phyloP scores from a whole-genome alignment of 2,888 invertebrate species.

The Empis stercorea region DNA sequence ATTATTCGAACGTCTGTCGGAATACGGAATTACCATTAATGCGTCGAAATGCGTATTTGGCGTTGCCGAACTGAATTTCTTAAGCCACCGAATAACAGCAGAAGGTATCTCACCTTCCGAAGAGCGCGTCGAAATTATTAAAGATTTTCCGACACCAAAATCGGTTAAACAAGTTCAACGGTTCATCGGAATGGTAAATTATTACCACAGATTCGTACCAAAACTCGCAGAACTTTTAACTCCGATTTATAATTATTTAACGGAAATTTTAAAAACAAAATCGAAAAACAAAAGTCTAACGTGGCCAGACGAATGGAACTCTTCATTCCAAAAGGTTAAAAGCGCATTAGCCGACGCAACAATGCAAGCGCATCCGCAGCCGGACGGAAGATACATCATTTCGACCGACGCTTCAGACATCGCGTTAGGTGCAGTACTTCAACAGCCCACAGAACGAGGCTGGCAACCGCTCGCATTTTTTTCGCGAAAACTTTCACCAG shows the following conservation, averaged over 20 bases:
- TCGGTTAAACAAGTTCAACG: background rate
- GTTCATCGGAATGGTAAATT: background rate
- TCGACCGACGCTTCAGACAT: background rate
- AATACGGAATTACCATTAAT: background rate
- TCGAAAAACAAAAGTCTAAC: background rate
- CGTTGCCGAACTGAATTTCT: background rate
- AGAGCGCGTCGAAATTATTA: background rate
- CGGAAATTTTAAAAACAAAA: background rate
- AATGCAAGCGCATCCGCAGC: background rate
- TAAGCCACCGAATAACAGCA: background rate
- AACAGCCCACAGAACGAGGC: background rate
- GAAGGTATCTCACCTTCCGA: background rate
- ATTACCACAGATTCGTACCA: background rate
- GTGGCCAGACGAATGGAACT: background rate
- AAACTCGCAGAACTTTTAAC: background rate
- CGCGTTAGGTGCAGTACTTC: background rate
- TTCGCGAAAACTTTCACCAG: background rate
- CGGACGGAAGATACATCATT: background rate
- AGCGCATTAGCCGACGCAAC: background rate
- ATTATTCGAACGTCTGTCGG: background rate
- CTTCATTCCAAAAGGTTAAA: background rate
- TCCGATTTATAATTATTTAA: background rate
- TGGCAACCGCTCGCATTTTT: background rate
- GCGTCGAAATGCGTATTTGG: background rate
- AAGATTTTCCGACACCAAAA: background rate